phyloP scores from a whole-genome alignment of 2,797 vertebrate genomes.

The Falco biarmicus region DNA sequence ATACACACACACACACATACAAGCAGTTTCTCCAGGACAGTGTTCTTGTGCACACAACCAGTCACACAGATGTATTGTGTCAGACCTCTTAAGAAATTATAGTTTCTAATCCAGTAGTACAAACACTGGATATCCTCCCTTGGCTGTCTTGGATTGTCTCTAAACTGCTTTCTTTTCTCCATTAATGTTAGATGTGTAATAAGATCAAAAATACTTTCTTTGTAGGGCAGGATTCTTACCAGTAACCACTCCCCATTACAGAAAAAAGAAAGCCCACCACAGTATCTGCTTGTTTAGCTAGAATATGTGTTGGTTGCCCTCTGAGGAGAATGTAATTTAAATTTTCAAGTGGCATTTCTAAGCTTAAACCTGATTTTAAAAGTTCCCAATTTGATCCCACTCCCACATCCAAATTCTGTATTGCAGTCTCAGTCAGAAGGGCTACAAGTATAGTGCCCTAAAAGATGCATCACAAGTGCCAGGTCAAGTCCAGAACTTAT shows the following conservation, averaged over 20 bases:
- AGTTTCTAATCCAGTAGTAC: background rate
- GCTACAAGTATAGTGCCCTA: background rate
- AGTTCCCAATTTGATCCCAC: background rate
- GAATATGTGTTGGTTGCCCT: background rate
- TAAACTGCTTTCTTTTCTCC: background rate
- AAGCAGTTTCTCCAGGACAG: background rate
- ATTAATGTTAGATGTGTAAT: constrained; percentile 17
- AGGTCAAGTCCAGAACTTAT: background rate
- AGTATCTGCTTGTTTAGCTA: background rate
- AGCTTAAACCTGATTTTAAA: background rate
- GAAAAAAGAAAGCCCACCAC: background rate
- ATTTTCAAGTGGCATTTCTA: background rate
- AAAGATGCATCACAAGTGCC: background rate
- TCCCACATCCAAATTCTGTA: background rate
- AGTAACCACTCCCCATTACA: background rate
- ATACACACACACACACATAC: too few species aligned
- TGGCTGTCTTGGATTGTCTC: background rate
- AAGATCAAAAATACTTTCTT: constrained; percentile 9
- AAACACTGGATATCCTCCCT: background rate
- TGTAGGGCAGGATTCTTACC: constrained; percentile 18
- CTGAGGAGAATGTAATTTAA: background rate
- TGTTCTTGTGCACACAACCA: background rate
- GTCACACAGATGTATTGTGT: background rate
- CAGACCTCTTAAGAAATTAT: background rate
- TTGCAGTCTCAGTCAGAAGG: background rate